Conservation (phyloP, 2,888 invertebrate genomes). For the Drosophila anomalipes region DNA sequence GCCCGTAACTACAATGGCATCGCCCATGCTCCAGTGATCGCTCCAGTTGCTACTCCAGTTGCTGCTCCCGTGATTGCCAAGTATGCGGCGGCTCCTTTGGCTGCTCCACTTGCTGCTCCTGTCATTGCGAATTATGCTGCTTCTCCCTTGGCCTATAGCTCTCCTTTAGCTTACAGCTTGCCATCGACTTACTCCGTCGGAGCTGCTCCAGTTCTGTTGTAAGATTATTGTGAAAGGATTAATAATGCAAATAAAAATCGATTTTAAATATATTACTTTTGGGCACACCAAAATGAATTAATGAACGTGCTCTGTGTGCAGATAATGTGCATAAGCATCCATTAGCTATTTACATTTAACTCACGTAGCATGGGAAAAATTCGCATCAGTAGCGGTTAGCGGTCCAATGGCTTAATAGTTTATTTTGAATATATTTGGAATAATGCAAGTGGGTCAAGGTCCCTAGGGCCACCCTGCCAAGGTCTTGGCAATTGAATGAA, state of each 20-base stretch:
- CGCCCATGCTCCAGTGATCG: no score
- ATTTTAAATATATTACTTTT: neutral
- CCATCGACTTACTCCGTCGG: conserved; percentile 42
- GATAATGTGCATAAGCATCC: neutral
- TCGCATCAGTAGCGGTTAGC: neutral
- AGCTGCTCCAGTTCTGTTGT: conserved; percentile 34
- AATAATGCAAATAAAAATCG: conserved; percentile 13
- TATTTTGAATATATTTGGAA: neutral
- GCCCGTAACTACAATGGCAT: no score
- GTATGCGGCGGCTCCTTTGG: no score
- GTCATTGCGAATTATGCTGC: no score
- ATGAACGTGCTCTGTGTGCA: neutral
- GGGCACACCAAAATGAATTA: neutral
- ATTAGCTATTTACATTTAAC: neutral
- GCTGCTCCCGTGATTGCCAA: no score
- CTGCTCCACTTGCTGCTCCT: no score
- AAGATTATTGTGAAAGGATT: neutral
- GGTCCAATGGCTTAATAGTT: neutral
- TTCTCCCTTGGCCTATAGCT: no score
- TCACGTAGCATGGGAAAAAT: neutral
- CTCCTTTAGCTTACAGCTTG: conserved; percentile 44
- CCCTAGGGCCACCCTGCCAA: neutral
- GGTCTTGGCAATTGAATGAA: neutral
- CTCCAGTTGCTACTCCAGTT: no score
- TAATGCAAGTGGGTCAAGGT: neutral